Percentiles rank a stretch among this genome's conserved stretches.
Conservation (phyloP, 2,888 invertebrate genomes). For the Tinea semifulvella region DNA sequence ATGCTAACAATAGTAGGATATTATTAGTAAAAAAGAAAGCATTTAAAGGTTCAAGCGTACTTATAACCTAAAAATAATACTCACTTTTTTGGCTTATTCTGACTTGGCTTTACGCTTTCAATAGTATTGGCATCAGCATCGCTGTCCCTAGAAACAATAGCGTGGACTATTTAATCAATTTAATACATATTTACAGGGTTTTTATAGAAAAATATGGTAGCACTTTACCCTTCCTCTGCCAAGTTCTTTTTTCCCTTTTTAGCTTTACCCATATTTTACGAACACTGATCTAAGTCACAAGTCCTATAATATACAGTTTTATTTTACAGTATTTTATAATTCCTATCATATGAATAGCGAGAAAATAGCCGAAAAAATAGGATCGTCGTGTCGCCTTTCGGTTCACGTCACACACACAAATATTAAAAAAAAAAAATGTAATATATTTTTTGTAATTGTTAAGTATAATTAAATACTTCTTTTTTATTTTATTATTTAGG, state of each 20-base stretch:
- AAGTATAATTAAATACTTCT: too few species aligned
- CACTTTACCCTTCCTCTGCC: conserved; percentile 74
- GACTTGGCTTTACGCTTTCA: conserved; percentile 45
- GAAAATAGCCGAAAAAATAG: background rate
- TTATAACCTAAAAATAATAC: conserved; percentile 46
- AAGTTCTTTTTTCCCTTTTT: conserved; percentile 84
- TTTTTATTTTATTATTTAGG: too few species aligned
- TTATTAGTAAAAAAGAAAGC: background rate
- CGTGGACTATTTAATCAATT: background rate
- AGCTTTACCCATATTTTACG: conserved; percentile 75
- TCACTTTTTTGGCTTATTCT: conserved; percentile 52
- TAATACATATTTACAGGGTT: background rate
- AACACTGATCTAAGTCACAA: conserved; percentile 48
- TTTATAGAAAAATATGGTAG: background rate
- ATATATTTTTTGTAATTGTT: too few species aligned
- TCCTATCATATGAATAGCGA: conserved; percentile 60
- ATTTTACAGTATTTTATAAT: conserved; percentile 42
- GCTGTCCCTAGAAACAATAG: conserved; percentile 66
- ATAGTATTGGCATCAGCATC: conserved; percentile 61
- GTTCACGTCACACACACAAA: conserved; percentile 10
- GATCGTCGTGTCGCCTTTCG: conserved; percentile 6
- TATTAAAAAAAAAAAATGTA: too few species aligned
- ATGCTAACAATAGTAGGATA: conserved; percentile 3
- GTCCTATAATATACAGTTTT: conserved; percentile 43
- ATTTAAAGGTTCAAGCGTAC: background rate